These are phyloP conservation scores for Cecidostiba fungosa DNA, from an alignment of 2,888 invertebrate genomes.

Conservation along the genomic window DNA sequence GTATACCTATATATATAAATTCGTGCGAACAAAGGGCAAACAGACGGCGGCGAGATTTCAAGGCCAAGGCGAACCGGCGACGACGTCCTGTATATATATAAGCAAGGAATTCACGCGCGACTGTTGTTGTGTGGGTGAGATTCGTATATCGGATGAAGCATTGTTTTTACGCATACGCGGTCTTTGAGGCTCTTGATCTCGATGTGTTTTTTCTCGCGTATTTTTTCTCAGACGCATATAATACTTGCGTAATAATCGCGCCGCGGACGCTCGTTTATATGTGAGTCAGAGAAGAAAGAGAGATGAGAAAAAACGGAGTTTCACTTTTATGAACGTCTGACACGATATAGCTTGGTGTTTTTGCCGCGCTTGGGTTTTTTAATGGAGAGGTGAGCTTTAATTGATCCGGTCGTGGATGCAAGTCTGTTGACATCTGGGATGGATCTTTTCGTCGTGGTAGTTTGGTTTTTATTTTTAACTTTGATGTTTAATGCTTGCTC, in stretches of 20 bases:
- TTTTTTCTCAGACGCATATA: conserved; percentile 15
- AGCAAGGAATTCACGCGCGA: conserved; percentile 28
- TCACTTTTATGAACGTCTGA: conserved; percentile 46
- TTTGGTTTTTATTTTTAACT: not conserved
- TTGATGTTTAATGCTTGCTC: not conserved
- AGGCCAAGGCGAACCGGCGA: conserved; percentile 53
- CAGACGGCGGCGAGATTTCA: not conserved
- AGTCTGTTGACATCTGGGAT: not conserved
- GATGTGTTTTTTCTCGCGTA: not conserved
- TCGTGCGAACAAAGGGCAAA: conserved; percentile 55
- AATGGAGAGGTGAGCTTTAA: not conserved
- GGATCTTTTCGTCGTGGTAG: not conserved
- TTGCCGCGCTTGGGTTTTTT: conserved; percentile 1
- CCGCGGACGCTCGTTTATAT: not conserved
- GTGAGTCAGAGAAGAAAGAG: not conserved
- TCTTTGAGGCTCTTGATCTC: conserved; percentile 21
- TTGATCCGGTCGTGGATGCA: not conserved
- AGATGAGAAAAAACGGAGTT: conserved; percentile 8
- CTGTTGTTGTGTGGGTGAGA: not conserved
- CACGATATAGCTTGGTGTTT: conserved; percentile 8
- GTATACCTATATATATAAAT: not conserved
- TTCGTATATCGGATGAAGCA: not conserved
- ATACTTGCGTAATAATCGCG: conserved; percentile 43
- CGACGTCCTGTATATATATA: conserved; percentile 10
- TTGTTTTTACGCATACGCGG: conserved; percentile 8